Base-by-base conservation (phyloP, 2,113 vertebrate species). In the Cyanoramphus novaezelandiae region DNA sequence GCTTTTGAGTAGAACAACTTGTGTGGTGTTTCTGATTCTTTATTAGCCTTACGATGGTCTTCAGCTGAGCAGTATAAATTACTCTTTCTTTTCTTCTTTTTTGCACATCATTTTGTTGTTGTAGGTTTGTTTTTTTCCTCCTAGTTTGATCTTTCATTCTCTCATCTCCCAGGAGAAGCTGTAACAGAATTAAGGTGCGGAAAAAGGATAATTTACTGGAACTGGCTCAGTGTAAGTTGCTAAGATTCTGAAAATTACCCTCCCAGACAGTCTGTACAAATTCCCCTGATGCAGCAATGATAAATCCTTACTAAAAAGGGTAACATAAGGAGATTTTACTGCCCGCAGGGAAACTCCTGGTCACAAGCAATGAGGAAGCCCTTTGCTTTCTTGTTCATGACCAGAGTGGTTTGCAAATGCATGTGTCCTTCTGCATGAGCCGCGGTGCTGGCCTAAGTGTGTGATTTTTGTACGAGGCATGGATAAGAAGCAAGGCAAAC, bases 251-350 rank as follows among this genome's bases (percentile, higher is more conserved):
- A 59, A 96, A 94, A 95, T 92, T 90, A 60, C 88, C 85, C 60
- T 93, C 95, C 77, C 95, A 95, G 93, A 92, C 57, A 1, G 72
- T 29, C 80, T 57, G 74, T 62, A 68, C 88, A 76, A 92, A 93
- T 84, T 76, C 93, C 65, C 60, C 88, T 31, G 82, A 75, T 93
- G 93, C 86, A 47, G 88, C 85, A 75, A 62, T 84, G 83, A 93
- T 95, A 93, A 96, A 95, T 92, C 90, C 92, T 86, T 84, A 91
- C 81, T 86, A 68, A 84, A 93, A 85, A 57, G 74, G 77, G 86
- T 90, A 94, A 83, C 86, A 91, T 25, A 86, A 82, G 62, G 76
- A 83, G 93, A 80, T 95, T 93, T 81, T 21, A 33, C 59, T 88
- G 94, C 85, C 50, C 70, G 18, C 24, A n/a, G 84, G 64, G 43